Evolutionary conservation across 2,888 invertebrate genomes (phyloP).

Genomic region (Epinotia demarniana): DNA sequence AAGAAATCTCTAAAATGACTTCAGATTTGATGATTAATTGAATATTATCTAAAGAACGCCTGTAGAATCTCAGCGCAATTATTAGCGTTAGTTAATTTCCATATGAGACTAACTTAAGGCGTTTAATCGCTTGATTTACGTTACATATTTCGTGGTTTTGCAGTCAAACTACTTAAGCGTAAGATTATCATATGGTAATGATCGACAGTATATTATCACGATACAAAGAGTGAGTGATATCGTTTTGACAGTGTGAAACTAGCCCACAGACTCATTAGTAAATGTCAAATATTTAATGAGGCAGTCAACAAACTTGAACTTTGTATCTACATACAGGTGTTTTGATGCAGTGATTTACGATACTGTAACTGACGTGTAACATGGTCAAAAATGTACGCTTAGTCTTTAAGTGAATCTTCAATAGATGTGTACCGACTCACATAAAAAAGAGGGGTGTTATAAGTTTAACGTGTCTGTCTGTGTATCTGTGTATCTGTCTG

Average conservation of each 20-base stretch:
- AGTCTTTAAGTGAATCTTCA: constrained; percentile 9
- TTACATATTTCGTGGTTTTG: neutral
- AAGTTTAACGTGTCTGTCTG: too few relatives aligned
- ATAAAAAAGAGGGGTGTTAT: too few relatives aligned
- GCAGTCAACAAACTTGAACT: constrained; percentile 48
- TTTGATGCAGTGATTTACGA: constrained; percentile 48
- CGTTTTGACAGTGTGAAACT: constrained; percentile 37
- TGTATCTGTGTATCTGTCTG: too few relatives aligned
- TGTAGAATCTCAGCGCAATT: too few relatives aligned
- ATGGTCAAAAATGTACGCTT: constrained; percentile 13
- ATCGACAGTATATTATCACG: constrained; percentile 29
- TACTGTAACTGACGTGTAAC: constrained; percentile 42
- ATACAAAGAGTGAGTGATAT: constrained; percentile 33
- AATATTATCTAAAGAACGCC: neutral
- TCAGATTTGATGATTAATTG: neutral
- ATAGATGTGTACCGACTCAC: neutral
- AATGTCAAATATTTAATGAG: constrained; percentile 47
- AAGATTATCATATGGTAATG: constrained; percentile 24
- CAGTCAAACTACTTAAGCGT: neutral
- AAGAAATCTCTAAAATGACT: too few relatives aligned
- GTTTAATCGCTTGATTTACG: neutral
- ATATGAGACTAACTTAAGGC: neutral
- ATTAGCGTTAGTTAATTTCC: neutral
- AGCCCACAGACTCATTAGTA: constrained; percentile 39
- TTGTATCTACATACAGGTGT: constrained; percentile 44